These are phyloP conservation scores for Lycopodina hypogea DNA, from an alignment of 37 sponge, comb jelly and placozoan species.

Conservation along the genomic window DNA sequence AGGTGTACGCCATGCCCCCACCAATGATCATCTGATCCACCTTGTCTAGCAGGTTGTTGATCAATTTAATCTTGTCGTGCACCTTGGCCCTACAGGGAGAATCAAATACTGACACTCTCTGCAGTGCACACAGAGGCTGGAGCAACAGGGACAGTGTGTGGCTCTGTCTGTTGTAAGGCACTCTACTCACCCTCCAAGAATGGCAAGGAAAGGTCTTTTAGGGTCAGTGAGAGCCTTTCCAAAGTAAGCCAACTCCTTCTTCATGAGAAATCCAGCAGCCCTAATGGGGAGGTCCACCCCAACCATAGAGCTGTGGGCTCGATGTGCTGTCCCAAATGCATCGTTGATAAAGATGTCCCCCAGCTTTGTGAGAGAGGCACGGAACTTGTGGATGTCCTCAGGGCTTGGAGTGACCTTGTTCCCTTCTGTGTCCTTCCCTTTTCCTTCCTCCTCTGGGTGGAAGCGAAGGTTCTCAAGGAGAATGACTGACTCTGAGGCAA, in stretches of 20 bases:
- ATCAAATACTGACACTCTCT: no score
- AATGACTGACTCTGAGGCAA: slow-evolving; percentile 62
- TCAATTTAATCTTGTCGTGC: slow-evolving; percentile 96
- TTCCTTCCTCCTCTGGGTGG: slow-evolving; percentile 96
- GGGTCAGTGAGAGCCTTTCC: slow-evolving; percentile 84
- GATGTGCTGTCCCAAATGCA: slow-evolving; percentile 99
- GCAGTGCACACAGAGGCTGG: slow-evolving; percentile 24
- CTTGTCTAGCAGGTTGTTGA: slow-evolving; percentile 85
- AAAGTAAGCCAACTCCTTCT: slow-evolving; percentile 93
- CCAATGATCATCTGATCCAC: slow-evolving; percentile 97
- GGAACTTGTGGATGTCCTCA: slow-evolving; percentile 69
- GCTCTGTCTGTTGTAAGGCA: no score
- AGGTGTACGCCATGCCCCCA: slow-evolving; percentile 98
- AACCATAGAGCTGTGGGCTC: slow-evolving; percentile 99
- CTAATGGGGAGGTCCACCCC: slow-evolving; percentile 77
- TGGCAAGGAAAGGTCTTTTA: slow-evolving; percentile 91
- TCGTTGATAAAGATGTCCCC: slow-evolving; percentile 98
- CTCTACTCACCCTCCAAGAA: slow-evolving; percentile 87
- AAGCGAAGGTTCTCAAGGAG: slow-evolving; percentile 97
- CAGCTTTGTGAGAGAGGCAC: slow-evolving; percentile 83
- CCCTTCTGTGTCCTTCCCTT: slow-evolving; percentile 77
- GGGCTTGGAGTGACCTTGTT: slow-evolving; percentile 78
- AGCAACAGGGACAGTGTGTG: not conserved
- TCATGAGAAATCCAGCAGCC: slow-evolving; percentile 91
- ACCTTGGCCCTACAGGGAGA: slow-evolving; percentile 82